A percentile compares a stretch with the other conserved stretches of the same genome.
phyloP scores from a whole-genome alignment of 30 jellyfish, hydroid and myxozoan genomes.

The Morbakka virulenta region DNA sequence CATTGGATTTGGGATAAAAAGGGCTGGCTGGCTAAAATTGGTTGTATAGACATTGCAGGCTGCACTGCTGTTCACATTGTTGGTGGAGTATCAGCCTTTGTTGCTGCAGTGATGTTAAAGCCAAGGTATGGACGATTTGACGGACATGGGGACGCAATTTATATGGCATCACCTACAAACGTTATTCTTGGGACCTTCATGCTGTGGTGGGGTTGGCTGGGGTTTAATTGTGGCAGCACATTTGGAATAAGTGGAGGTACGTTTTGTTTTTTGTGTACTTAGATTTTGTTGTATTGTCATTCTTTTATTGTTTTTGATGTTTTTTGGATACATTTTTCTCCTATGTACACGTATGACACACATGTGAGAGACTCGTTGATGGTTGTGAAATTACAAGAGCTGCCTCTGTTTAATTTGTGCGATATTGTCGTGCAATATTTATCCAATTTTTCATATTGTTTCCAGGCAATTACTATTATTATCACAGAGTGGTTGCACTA shows the following conservation, averaged over 20 bases:
- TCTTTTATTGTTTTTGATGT: no score
- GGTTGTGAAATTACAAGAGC: no score
- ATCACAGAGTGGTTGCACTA: no score
- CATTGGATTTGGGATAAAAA: conserved; percentile 43
- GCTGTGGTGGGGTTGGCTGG: conserved; percentile 67
- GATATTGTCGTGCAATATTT: no score
- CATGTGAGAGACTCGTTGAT: no score
- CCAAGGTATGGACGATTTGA: conserved; percentile 21
- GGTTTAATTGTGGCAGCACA: conserved; percentile 44
- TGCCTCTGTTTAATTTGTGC: no score
- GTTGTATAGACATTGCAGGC: conserved; percentile 36
- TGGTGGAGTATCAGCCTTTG: conserved; percentile 34
- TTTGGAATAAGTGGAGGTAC: conserved; percentile 47
- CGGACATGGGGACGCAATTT: background rate
- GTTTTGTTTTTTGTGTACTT: no score
- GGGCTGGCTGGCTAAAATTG: conserved; percentile 12
- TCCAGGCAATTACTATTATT: no score
- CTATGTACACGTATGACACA: no score
- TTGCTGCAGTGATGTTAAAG: conserved; percentile 26
- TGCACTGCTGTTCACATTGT: conserved; percentile 36
- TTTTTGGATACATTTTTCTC: no score
- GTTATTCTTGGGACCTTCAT: conserved; percentile 32
- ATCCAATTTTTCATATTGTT: no score
- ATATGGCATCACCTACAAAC: conserved; percentile 36
- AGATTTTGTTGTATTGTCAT: no score